Evolutionary conservation across 2,113 vertebrate species (phyloP).

Genomic region (Aramus guarauna): DNA sequence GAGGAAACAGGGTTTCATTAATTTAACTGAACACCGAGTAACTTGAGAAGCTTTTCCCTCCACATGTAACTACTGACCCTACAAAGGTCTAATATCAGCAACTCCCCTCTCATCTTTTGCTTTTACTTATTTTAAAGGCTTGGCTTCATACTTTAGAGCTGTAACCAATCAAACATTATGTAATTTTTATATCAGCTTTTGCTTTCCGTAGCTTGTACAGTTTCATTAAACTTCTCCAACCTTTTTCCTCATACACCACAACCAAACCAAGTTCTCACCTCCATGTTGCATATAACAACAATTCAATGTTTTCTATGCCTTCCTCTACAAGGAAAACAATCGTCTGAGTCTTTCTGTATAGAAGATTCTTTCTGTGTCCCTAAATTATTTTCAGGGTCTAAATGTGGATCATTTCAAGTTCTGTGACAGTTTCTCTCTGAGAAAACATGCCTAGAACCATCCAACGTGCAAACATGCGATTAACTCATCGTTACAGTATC

Average conservation of each 20-base stretch:
- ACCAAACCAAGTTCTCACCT: background rate
- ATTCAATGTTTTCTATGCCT: background rate
- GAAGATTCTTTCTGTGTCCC: background rate
- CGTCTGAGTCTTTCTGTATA: background rate
- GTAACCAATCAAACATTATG: background rate
- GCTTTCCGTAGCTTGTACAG: background rate
- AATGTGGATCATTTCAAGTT: background rate
- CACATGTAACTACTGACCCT: fast-evolving
- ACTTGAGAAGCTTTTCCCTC: background rate
- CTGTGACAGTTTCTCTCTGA: background rate
- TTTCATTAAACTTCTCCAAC: background rate
- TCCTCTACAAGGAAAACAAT: background rate
- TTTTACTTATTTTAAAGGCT: background rate
- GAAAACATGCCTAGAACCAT: background rate
- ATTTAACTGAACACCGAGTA: background rate
- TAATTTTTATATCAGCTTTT: background rate
- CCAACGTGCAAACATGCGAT: background rate
- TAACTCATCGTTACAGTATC: background rate
- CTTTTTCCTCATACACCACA: background rate
- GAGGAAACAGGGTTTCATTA: background rate
- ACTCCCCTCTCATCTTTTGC: background rate
- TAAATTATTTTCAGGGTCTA: background rate
- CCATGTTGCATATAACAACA: background rate
- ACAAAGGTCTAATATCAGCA: background rate
- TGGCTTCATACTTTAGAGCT: background rate